A percentile compares a stretch with the other conserved stretches of the same genome.
phyloP scores from a whole-genome alignment of 2,113 vertebrate species.

The Circaetus gallicus region DNA sequence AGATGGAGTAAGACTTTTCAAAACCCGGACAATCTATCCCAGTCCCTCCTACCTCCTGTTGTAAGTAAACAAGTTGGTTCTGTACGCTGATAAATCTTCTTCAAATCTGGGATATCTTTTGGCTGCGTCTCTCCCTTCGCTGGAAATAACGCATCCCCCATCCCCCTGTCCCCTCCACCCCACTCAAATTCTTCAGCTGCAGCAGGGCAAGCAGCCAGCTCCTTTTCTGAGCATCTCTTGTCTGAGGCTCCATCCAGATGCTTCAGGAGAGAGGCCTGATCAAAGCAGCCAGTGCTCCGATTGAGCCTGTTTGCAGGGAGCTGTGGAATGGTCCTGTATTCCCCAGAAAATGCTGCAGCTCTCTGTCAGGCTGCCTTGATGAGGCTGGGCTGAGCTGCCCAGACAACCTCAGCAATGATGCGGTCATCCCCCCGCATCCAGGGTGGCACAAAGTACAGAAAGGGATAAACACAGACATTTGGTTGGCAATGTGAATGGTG shows the following conservation, averaged over 20 bases:
- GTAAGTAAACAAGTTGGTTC: background rate
- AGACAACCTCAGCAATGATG: background rate
- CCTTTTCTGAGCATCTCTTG: constrained; percentile 71
- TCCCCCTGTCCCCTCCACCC: background rate
- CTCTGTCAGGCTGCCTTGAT: constrained; percentile 29
- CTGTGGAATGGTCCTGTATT: constrained; percentile 48
- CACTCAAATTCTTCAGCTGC: constrained; percentile 26
- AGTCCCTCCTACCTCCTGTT: background rate
- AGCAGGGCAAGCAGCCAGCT: constrained; percentile 59
- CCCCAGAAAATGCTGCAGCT: constrained; percentile 39
- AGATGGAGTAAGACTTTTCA: background rate
- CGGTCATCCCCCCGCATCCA: background rate
- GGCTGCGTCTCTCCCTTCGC: background rate
- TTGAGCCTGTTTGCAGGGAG: constrained; percentile 33
- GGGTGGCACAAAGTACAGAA: background rate
- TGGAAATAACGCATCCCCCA: background rate
- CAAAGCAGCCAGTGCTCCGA: constrained; percentile 63
- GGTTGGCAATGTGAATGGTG: background rate
- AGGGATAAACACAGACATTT: background rate
- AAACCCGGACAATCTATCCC: background rate
- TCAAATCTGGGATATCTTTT: background rate
- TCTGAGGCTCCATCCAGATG: constrained; percentile 47
- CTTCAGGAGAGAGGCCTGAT: constrained; percentile 51
- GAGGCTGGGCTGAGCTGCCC: background rate
- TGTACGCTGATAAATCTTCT: background rate